A percentile compares a stretch with the other conserved stretches of the same genome.
phyloP scores from a whole-genome alignment of 2,888 invertebrate genomes.

The Diaphora mendica region DNA sequence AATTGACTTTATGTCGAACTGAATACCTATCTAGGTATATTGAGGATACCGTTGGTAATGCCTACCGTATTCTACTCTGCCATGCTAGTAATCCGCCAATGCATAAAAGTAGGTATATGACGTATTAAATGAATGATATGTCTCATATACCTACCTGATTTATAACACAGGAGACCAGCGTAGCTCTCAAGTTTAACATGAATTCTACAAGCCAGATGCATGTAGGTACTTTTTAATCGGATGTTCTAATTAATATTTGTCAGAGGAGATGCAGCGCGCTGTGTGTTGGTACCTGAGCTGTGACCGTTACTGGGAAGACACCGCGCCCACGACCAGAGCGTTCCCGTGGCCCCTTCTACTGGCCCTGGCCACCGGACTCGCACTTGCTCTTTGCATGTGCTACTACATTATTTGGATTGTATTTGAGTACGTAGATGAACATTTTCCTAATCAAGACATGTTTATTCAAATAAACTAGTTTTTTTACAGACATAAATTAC shows the following conservation, averaged over 20 bases:
- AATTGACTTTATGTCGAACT: too few species aligned
- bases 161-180: too few species aligned
- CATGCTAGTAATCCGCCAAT: too few species aligned
- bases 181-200: too few species aligned
- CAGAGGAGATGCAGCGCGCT: constrained; percentile 95
- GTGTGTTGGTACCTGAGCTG: constrained; percentile 97
- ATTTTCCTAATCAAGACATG: not conserved
- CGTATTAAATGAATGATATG: too few species aligned
- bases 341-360: constrained; percentile 93
- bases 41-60: too few species aligned
- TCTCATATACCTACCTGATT: too few species aligned
- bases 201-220: not conserved
- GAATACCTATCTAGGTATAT: too few species aligned
- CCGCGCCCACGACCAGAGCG: constrained; percentile 90
- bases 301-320: constrained; percentile 96
- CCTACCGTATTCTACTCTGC: too few species aligned
- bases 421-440: constrained; percentile 92
- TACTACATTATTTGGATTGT: constrained; percentile 97
- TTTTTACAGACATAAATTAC: too few species aligned
- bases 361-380: constrained; percentile 92
- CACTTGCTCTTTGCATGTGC: constrained; percentile 94
- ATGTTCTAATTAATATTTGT: not conserved
- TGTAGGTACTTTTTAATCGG: not conserved
- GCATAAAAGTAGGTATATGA: too few species aligned
- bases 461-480: not conserved